A percentile compares a stretch with the other conserved stretches of the same genome.
phyloP scores from a whole-genome alignment of 2,113 vertebrate genomes.

The Planiliza haematocheilus region DNA sequence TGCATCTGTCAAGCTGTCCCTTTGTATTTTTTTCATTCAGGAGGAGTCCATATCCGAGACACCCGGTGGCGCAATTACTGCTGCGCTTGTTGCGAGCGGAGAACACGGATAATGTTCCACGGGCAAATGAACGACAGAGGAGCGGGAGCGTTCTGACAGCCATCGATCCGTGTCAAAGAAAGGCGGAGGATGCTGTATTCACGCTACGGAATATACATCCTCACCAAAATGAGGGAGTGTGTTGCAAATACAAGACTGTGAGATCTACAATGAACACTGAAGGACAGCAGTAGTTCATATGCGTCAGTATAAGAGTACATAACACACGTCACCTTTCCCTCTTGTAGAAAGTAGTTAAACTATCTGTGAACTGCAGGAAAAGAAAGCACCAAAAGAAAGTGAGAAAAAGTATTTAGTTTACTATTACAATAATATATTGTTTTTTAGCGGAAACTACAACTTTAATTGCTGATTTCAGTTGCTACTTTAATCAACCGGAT shows the following conservation, averaged over 20 bases:
- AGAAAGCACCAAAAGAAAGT: not conserved
- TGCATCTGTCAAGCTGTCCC: slow-evolving; percentile 44
- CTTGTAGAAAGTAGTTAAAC: too few species aligned
- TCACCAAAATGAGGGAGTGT: not conserved
- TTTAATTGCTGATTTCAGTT: too few species aligned
- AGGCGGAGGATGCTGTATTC: slow-evolving; percentile 6
- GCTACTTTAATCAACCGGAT: too few species aligned
- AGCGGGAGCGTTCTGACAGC: slow-evolving; percentile 38
- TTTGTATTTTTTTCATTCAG: slow-evolving; percentile 28
- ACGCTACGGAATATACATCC: not conserved
- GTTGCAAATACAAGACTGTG: not conserved
- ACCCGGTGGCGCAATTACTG: slow-evolving; percentile 58
- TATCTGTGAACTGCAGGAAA: too few species aligned
- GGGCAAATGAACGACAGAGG: slow-evolving; percentile 54
- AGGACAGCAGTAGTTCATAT: not conserved
- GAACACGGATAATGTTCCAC: slow-evolving; percentile 62
- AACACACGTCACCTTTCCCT: not conserved
- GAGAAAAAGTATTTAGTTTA: not conserved
- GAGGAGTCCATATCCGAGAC: slow-evolving; percentile 48
- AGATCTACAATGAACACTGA: not conserved
- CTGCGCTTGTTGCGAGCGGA: slow-evolving; percentile 46
- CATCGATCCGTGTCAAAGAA: slow-evolving; percentile 40
- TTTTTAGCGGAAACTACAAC: too few species aligned
- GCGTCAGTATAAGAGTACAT: not conserved
- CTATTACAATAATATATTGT: too few species aligned